Base-by-base conservation (phyloP, 1,140 invertebrate genomes). In the Wasmannia auropunctata region DNA sequence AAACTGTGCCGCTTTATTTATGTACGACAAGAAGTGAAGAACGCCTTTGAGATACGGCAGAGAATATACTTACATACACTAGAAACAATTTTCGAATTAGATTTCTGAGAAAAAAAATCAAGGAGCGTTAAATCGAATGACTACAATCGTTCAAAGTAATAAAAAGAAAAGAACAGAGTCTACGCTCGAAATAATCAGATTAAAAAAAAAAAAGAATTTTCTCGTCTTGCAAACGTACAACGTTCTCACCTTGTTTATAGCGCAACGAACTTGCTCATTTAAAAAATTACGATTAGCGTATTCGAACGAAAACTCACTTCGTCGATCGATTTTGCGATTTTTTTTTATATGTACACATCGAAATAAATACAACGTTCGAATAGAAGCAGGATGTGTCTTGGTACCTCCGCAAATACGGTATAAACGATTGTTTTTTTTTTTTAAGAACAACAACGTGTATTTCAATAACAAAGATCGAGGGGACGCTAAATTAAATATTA, bases 1-100 rank as follows among this genome's bases (percentile, higher is more conserved):
- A 90, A 90, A 90, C 88, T 90, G 88, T 90, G 83, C 89, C 86
- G 86, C 88, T 90, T 90, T 69, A 84, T 90, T 67, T 77, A 87
- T 67, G 74, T 89, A 89, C 69, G 86, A 87, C 87, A 83, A 83
- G 67, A 90, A 90, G 86, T 87, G 75, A 90, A 87, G 25, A 86
- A 86, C 79, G 88, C 86, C 89, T 87, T 81, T 87, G 88, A 79
- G 58, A 90, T 87, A 90, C 76, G 86, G 75, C 86, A 56, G 62
- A 85, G 79, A 89, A 87, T 80, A 85, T 85, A 88, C 86, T 89
- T 86, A 80, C 88, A 89, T 89, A 89, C 56, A 89, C 77, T 90
- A 80, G 88, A 90, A 90, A 90, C 60, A 89, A 87, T 85, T 56
- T 80, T 67, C n/a, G 60, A 85, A 46, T 77, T 85, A 54, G 40